phyloP scores from a whole-genome alignment of 2,113 vertebrate species.

The Pomatorhinus ruficollis region DNA sequence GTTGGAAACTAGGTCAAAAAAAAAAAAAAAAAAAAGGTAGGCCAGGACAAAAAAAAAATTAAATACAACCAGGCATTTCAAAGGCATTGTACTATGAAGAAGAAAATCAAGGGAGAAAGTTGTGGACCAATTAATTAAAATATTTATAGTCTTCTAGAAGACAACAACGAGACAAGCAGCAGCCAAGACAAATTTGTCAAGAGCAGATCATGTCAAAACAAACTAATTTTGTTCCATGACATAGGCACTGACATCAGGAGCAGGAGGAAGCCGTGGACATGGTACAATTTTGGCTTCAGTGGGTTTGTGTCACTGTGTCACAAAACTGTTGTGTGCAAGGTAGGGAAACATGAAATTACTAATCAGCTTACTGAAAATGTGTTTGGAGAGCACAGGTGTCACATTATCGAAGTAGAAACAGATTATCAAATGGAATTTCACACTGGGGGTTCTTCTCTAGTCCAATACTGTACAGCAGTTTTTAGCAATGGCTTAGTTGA shows the following conservation, averaged over 20 bases:
- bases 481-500: not conserved
- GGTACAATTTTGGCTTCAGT: not conserved
- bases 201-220: not conserved
- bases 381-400: not conserved
- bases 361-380: not conserved
- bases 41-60: not conserved
- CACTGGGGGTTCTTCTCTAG: not conserved
- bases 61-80: not conserved
- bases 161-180: not conserved
- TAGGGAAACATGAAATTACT: not conserved
- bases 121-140: not conserved
- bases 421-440: not conserved
- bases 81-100: not conserved
- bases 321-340: not conserved
- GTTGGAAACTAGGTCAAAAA: not conserved
- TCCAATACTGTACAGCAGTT: not conserved
- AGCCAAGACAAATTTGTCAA: not conserved
- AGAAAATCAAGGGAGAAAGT: not conserved
- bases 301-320: not conserved
- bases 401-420: not conserved
- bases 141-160: not conserved
- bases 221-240: not conserved
- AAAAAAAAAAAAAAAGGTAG: not conserved
- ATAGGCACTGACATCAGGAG: not conserved
- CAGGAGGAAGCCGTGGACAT: not conserved